These are phyloP conservation scores for Fulmarus glacialis DNA, from an alignment of 2,113 vertebrate species.

Conservation along the genomic window DNA sequence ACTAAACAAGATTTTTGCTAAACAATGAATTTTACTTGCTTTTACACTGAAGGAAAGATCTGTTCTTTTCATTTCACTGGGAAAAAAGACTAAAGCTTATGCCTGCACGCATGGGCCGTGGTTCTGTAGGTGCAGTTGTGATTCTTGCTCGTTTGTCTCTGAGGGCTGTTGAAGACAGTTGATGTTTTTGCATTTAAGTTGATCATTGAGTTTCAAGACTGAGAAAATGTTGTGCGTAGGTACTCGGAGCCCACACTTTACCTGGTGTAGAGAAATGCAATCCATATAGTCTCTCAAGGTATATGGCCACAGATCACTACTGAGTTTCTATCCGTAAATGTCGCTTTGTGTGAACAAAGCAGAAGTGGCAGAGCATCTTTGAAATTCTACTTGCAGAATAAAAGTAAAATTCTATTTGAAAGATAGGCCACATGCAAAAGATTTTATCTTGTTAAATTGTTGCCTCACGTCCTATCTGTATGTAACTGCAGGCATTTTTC, in stretches of 20 bases:
- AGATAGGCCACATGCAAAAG: neutral
- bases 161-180: neutral
- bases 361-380: neutral
- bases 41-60: neutral
- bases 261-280: neutral
- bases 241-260: neutral
- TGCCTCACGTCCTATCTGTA: neutral
- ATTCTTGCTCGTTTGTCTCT: neutral
- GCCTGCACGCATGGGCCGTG: rapidly evolving
- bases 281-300: neutral
- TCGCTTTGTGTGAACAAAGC: neutral
- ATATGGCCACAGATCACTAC: neutral
- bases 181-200: neutral
- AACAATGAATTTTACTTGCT: neutral
- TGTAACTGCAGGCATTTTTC: neutral
- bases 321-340: neutral
- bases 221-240: neutral
- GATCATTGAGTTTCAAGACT: neutral
- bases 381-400: neutral
- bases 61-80: neutral
- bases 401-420: neutral
- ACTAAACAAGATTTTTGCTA: neutral
- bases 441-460: neutral
- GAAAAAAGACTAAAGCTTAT: neutral
- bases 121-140: neutral